phyloP scores from a whole-genome alignment of 2,797 vertebrate genomes.

The Echiichthys vipera region DNA sequence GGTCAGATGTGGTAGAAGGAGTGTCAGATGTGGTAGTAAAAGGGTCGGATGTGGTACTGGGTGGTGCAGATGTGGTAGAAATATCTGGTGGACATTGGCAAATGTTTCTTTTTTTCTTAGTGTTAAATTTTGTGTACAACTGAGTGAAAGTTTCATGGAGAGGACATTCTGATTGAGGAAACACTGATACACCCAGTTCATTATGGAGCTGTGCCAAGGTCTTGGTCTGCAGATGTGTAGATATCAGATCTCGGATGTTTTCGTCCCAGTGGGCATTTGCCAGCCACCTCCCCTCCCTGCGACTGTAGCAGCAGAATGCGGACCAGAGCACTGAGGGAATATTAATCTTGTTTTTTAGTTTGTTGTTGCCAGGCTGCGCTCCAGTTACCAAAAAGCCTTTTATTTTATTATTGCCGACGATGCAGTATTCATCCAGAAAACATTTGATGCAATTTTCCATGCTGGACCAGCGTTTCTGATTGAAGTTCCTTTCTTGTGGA shows the following conservation, averaged over 20 bases:
- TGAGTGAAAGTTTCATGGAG: neutral
- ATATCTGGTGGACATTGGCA: neutral
- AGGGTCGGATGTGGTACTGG: neutral
- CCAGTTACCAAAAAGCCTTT: slow-evolving; percentile 44
- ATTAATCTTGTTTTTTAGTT: neutral
- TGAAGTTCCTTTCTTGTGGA: neutral
- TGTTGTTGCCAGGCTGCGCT: slow-evolving; percentile 5
- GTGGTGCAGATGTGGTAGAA: neutral
- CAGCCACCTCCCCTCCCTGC: neutral
- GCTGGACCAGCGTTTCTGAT: fast-evolving
- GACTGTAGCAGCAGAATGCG: slow-evolving; percentile 53
- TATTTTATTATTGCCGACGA: fast-evolving
- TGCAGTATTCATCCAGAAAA: slow-evolving; percentile 5
- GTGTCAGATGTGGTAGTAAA: neutral
- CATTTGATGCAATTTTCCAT: slow-evolving; percentile 16
- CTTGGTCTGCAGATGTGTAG: slow-evolving; percentile 13
- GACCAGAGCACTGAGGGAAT: slow-evolving; percentile 57
- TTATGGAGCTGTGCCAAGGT: neutral
- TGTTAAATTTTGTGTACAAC: neutral
- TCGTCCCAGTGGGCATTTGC: slow-evolving; percentile 30
- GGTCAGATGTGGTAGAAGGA: neutral
- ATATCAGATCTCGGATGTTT: fast-evolving
- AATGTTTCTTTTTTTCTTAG: too few relatives aligned
- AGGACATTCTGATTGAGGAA: slow-evolving; percentile 22
- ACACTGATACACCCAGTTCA: neutral